Conservation (phyloP, 2,888 invertebrate genomes). For the Trilocha varians region DNA sequence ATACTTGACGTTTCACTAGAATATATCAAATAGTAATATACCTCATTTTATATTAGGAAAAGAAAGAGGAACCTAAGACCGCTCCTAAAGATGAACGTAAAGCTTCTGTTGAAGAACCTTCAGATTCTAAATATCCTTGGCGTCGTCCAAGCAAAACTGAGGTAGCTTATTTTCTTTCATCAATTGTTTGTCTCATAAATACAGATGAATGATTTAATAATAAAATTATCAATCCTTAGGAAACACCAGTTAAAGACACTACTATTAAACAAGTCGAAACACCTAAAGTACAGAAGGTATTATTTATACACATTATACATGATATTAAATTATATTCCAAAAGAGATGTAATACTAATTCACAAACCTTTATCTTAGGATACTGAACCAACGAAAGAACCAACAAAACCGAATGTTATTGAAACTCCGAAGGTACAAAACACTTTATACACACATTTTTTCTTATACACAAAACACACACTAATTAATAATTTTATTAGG, state of each 20-base stretch:
- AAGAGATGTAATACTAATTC: not conserved
- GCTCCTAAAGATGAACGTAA: conserved; percentile 7
- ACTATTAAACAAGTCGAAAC: conserved; percentile 1
- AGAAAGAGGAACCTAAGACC: conserved; percentile 6
- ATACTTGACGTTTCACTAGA: not conserved
- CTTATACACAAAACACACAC: not conserved
- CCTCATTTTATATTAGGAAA: conserved; percentile 2
- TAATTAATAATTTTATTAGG: conserved; percentile 24
- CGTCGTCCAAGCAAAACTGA: conserved; percentile 15
- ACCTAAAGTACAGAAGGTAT: conserved; percentile 12
- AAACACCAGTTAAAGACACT: conserved; percentile 7
- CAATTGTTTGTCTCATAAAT: too few relatives aligned
- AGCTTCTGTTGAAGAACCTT: conserved; percentile 14
- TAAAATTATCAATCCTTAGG: conserved; percentile 9
- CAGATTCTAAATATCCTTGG: conserved; percentile 14
- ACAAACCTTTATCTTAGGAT: conserved; percentile 11
- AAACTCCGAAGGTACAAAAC: not conserved
- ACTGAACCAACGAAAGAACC: conserved; percentile 10
- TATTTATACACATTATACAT: not conserved
- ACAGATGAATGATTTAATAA: too few relatives aligned
- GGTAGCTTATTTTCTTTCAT: too few relatives aligned
- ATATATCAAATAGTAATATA: conserved; percentile 1
- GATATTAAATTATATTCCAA: not conserved
- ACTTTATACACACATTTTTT: not conserved
- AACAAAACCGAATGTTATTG: conserved; percentile 13